Evolutionary conservation across 2,113 vertebrate species (phyloP), one percentile per base, ranked within the genome.

Genomic region (Centropus unirufus): DNA sequence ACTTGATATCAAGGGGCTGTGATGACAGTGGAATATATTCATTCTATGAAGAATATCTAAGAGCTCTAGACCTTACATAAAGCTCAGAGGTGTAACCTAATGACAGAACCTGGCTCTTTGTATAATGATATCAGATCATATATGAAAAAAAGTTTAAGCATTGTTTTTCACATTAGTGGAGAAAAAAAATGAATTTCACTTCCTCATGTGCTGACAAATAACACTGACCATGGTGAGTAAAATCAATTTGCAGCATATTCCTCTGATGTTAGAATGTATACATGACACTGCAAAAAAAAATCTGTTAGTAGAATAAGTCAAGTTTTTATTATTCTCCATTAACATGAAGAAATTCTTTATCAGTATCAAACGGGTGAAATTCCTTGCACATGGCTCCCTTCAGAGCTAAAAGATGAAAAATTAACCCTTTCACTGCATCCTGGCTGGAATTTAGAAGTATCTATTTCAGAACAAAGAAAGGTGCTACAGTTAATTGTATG

Each of bases 311-410:
- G 40, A 59, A 77, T n/a, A 42, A 96, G 19, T 91, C 59, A 73
- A 66, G 7, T 69, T 59, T 46, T 84, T 64, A 46, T 70, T 91
- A 47, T 83, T 89, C 17, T 63, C 54, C 76, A 64, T 72, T 89
- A 93, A 44, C 17, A 74, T 22, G 39, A 87, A 85, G 36, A 94
- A 90, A 92, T 89, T 89, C 79, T 81, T 90, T 23, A 77, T 42
- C 22, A 73, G n/a, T 27, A 67, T 82, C 74, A 90, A 70, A 87
- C 39, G 87, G 9, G 8, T 51, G 36, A 68, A 75, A 73, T 83
- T 88, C 18, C 83, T 92, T 46, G 24, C 24, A 63, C 36, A 74
- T 87, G 40, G 42, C 30, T 92, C 18, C 52, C 64, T 70, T 79
- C 75, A 68, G 21, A 68, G 46, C 32, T 83, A 49, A 34, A 63